Evolutionary conservation across 2,888 invertebrate species (phyloP).

Genomic region (Temnothorax unifasciatus): DNA sequence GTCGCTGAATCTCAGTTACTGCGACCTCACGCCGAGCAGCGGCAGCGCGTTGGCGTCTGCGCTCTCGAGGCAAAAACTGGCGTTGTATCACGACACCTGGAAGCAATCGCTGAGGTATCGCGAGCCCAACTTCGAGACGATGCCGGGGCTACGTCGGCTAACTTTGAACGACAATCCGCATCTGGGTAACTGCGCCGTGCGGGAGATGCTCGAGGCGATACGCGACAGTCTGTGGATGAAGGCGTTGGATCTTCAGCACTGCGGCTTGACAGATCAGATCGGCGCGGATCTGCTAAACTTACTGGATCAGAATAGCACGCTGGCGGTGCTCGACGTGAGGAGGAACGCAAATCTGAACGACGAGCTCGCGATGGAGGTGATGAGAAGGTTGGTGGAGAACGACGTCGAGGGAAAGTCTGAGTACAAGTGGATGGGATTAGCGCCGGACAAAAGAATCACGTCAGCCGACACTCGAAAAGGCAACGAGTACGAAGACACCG

Average conservation of each 20-base stretch:
- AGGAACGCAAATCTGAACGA: conserved; percentile 88
- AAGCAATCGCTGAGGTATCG: conserved; percentile 93
- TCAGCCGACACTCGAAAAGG: conserved; percentile 67
- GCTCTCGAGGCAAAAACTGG: conserved; percentile 89
- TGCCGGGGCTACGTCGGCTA: conserved; percentile 91
- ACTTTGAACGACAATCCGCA: conserved; percentile 91
- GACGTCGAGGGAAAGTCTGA: conserved; percentile 72
- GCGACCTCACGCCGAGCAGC: conserved; percentile 89
- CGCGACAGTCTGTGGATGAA: conserved; percentile 94
- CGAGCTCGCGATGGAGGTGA: conserved; percentile 86
- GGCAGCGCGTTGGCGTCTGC: conserved; percentile 89
- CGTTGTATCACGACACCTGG: conserved; percentile 94
- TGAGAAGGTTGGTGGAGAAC: conserved; percentile 74
- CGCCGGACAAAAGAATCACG: conserved; percentile 73
- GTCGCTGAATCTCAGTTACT: conserved; percentile 90
- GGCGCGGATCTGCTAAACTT: conserved; percentile 88
- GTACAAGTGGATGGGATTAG: conserved; percentile 80
- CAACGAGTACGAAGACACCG: conserved; percentile 63
- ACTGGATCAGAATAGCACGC: conserved; percentile 89
- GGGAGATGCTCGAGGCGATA: conserved; percentile 89
- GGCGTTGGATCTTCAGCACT: conserved; percentile 92
- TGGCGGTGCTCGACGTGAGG: conserved; percentile 91
- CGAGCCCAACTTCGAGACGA: conserved; percentile 90
- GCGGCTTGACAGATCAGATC: conserved; percentile 90
- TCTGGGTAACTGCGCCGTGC: conserved; percentile 90